Evolutionary conservation across 2,113 vertebrate genomes (phyloP), one percentile per base, ranked within the genome.

Genomic region (Australoheros scitulus): DNA sequence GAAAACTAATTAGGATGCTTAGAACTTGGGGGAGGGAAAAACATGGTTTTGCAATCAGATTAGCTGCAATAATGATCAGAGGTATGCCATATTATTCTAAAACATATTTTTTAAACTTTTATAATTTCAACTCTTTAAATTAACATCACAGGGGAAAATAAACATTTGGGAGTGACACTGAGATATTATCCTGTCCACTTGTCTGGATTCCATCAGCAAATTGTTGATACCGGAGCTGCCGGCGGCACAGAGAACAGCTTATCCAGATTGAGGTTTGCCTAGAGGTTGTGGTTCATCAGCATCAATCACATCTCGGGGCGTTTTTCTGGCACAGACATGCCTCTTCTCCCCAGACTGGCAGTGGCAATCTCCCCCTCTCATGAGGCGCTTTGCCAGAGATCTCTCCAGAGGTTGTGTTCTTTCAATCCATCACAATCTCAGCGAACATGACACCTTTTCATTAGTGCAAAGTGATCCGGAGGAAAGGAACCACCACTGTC

Each of bases 341-440:
- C 76, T 80, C 64, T 18, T 77, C 80, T 81, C 77, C 14, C 77
- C 38, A 11, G 59, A 75, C 84, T 22, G 57, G 77, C 64, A 20
- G 60, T 11, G 9, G 24, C 79, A 80, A 79, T 86, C 82, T 79
- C 72, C 77, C 76, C 72, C 68, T 80, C 84, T 82, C 74, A 41
- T 58, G 24, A 41, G 18, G 43, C 70, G 65, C 65, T 2, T 63
- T 80, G 93, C 90, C 93, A 95, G 81, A 81, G 74, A 85, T 82
- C 70, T 80, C 74, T 88, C 83, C 55, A 60, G 70, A 88, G 92
- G 90, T 79, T 86, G 86, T 76, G 78, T 75, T 90, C 87, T 75
- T 74, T 83, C 89, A 89, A 95, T 95, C 88, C 92, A 94, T 95
- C 93, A 93, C 18, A 68, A 76, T 72, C 82, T 79, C 43, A 58